These are phyloP conservation scores for Spodoptera exigua DNA, from an alignment of 2,888 invertebrate genomes.

Conservation along the genomic window DNA sequence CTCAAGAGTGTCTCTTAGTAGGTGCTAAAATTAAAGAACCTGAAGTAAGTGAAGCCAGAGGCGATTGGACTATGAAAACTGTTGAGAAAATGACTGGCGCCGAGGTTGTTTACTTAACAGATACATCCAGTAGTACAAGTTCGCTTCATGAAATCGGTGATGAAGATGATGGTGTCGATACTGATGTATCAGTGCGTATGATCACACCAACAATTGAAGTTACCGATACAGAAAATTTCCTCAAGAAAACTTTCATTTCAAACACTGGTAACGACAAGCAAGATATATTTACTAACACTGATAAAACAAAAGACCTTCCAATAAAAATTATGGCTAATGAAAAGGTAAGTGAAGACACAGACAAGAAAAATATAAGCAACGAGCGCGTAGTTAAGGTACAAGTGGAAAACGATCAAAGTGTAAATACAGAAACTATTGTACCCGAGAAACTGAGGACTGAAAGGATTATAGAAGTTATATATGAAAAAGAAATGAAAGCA, in stretches of 20 bases:
- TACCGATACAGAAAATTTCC: conserved; percentile 80
- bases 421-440: neutral
- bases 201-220: conserved; percentile 87
- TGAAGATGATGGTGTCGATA: conserved; percentile 82
- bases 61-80: conserved; percentile 86
- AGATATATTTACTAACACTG: conserved; percentile 2
- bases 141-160: conserved; percentile 89
- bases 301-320: too few species aligned
- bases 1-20: conserved; percentile 89
- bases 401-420: conserved; percentile 1
- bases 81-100: conserved; percentile 89
- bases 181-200: conserved; percentile 84
- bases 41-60: conserved; percentile 89
- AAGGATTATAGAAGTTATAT: conserved; percentile 19
- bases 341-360: neutral
- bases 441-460: conserved; percentile 19
- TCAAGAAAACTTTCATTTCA: conserved; percentile 75
- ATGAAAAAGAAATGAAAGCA: conserved; percentile 22
- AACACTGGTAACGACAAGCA: conserved; percentile 43
- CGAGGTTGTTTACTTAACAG: conserved; percentile 92
- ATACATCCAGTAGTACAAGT: conserved; percentile 91
- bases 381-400: conserved; percentile 32
- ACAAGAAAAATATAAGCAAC: neutral
- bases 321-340: neutral
- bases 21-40: conserved; percentile 90